Evolutionary conservation across 1,140 invertebrate species (phyloP).

Genomic region (Drosophila repleta): DNA sequence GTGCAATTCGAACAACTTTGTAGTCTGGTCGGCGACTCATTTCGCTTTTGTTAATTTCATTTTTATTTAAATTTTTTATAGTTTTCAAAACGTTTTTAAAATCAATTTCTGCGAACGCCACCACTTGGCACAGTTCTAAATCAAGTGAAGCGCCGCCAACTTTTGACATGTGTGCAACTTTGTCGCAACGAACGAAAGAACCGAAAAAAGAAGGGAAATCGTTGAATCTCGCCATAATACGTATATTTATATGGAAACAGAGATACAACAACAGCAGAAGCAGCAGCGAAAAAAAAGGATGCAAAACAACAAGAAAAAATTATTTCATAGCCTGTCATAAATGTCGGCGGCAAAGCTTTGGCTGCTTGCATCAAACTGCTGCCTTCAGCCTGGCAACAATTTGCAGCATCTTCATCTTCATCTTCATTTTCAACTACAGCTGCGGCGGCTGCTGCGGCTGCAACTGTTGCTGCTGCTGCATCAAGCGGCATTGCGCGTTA

Average conservation of each 20-base stretch:
- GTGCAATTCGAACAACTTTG: constrained; percentile 32
- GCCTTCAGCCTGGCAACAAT: constrained; percentile 47
- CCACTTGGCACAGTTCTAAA: constrained; percentile 76
- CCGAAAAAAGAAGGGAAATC: constrained; percentile 8
- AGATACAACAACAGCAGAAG: constrained; percentile 7
- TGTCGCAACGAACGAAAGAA: constrained; percentile 32
- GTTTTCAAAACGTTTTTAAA: constrained; percentile 77
- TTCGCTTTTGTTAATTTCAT: neutral
- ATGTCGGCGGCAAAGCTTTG: constrained; percentile 70
- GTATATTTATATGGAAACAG: constrained; percentile 51
- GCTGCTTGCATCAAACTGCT: constrained; percentile 14
- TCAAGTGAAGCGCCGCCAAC: constrained; percentile 73
- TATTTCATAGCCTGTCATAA: constrained; percentile 80
- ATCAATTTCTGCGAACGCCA: constrained; percentile 79
- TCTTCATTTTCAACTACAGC: neutral
- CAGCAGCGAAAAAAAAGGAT: constrained; percentile 15
- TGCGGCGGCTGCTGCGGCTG: constrained; percentile 7
- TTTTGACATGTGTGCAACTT: constrained; percentile 80
- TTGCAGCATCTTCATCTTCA: constrained; percentile 76
- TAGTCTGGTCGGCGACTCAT: constrained; percentile 11
- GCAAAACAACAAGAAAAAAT: constrained; percentile 31
- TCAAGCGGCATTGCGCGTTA: constrained; percentile 56
- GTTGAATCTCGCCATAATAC: constrained; percentile 12
- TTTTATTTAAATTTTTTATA: constrained; percentile 55
- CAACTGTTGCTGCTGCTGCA: constrained; percentile 42